These are phyloP conservation scores for Cavia aperea DNA, from an alignment of 2,113 vertebrate species.

Conservation along the genomic window DNA sequence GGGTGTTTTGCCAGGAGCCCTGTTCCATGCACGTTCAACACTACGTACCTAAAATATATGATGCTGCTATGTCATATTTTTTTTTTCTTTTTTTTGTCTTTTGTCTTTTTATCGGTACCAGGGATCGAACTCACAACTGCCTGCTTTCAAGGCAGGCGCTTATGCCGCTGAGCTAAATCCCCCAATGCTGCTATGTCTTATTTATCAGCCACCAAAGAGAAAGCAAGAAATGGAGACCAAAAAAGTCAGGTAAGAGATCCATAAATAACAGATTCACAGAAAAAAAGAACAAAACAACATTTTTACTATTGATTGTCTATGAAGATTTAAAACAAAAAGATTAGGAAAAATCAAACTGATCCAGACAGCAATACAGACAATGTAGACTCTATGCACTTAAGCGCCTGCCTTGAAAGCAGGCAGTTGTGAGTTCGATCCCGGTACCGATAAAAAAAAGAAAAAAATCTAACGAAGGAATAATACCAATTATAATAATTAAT, in stretches of 20 bases:
- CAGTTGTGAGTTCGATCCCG: no score
- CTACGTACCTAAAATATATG: not conserved
- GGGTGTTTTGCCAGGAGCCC: not conserved
- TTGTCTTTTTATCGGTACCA: no score
- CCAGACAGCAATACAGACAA: slow-evolving; percentile 22
- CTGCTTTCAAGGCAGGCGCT: no score
- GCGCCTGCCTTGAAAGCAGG: no score
- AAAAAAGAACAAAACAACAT: no score
- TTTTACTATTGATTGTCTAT: not conserved
- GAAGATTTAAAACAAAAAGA: slow-evolving; percentile 33
- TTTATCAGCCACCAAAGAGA: not conserved
- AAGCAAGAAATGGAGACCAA: slow-evolving; percentile 15
- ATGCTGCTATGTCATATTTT: not conserved
- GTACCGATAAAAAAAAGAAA: not conserved
- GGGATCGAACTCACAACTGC: no score
- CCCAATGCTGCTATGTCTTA: not conserved
- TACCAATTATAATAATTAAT: not conserved
- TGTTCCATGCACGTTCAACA: not conserved
- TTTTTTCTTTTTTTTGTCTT: no score
- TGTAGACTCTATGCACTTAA: not conserved
- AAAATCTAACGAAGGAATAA: not conserved
- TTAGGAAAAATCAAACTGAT: slow-evolving; percentile 18
- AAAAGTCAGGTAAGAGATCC: slow-evolving; percentile 1
- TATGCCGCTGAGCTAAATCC: no score
- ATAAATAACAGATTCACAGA: not conserved